Evolutionary conservation across 2,113 vertebrate species (phyloP).

Genomic region (Lichenostomus cassidix): DNA sequence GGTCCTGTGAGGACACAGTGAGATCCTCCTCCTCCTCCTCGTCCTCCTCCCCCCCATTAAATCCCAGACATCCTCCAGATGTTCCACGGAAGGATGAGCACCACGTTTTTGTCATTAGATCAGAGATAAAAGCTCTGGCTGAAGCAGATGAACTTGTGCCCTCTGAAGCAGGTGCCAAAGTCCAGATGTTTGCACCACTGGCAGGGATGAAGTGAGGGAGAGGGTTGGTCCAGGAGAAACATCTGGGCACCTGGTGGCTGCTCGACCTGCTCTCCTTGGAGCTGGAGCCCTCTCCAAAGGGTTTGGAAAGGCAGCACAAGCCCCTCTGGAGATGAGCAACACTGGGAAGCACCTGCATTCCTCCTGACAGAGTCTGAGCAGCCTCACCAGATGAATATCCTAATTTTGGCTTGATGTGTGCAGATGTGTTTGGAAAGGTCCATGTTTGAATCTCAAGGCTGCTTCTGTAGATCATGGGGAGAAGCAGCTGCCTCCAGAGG

Average conservation of each 20-base stretch:
- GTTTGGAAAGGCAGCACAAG: not conserved
- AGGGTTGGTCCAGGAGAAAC: not conserved
- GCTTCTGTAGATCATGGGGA: not conserved
- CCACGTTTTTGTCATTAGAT: not conserved
- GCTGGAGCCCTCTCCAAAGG: not conserved
- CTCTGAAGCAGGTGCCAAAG: not conserved
- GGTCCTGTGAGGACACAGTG: not conserved
- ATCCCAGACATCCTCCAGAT: not conserved
- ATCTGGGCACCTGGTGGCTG: accelerated
- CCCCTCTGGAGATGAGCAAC: not conserved
- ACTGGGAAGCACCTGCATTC: not conserved
- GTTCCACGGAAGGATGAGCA: accelerated
- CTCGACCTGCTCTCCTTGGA: not conserved
- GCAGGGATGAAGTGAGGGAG: not conserved
- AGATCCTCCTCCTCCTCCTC: not conserved
- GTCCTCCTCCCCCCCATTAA: not conserved
- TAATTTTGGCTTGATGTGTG: not conserved
- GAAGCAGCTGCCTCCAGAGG: not conserved
- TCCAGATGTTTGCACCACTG: not conserved
- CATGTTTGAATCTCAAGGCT: not conserved
- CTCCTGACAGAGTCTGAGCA: accelerated
- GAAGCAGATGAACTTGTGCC: not conserved
- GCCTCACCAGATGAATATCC: accelerated
- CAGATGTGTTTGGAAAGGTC: not conserved
- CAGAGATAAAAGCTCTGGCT: not conserved